phyloP scores from a whole-genome alignment of 2,113 vertebrate genomes.

The Lycocorax pyrrhopterus region DNA sequence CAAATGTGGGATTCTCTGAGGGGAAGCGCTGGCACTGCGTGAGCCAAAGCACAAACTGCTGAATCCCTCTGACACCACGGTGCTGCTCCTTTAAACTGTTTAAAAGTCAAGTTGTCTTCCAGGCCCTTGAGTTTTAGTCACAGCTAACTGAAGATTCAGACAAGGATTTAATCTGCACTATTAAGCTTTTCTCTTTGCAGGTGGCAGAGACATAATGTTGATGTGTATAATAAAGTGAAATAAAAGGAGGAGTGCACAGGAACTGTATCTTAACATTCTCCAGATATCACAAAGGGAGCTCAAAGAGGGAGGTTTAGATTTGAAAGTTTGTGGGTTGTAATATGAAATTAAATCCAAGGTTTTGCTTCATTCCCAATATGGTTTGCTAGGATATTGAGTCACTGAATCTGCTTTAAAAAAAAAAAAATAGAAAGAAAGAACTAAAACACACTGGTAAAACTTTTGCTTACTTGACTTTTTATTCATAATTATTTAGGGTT shows the following conservation, averaged over 20 bases:
- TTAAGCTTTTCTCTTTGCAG: conserved; percentile 40
- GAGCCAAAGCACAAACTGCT: background rate
- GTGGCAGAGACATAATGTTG: conserved; percentile 24
- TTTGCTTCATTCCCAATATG: background rate
- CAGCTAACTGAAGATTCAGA: conserved; percentile 25
- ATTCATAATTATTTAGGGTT: background rate
- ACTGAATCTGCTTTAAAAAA: background rate
- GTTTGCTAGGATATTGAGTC: background rate
- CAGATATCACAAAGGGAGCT: background rate
- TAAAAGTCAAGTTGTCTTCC: conserved; percentile 20
- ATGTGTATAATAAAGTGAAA: background rate
- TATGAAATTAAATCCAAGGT: background rate
- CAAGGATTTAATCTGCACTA: conserved; percentile 13
- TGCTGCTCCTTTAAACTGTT: background rate
- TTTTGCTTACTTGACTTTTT: background rate
- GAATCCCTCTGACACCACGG: background rate
- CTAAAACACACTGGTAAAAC: background rate
- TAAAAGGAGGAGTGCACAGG: background rate
- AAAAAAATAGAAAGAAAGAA: background rate
- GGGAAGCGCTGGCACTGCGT: background rate
- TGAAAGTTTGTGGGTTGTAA: background rate
- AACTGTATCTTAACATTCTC: background rate
- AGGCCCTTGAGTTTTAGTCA: conserved; percentile 19
- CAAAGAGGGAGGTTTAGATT: background rate
- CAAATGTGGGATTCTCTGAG: background rate